These are phyloP conservation scores for Cryptus armator DNA, from an alignment of 2,888 invertebrate species.

Conservation along the genomic window DNA sequence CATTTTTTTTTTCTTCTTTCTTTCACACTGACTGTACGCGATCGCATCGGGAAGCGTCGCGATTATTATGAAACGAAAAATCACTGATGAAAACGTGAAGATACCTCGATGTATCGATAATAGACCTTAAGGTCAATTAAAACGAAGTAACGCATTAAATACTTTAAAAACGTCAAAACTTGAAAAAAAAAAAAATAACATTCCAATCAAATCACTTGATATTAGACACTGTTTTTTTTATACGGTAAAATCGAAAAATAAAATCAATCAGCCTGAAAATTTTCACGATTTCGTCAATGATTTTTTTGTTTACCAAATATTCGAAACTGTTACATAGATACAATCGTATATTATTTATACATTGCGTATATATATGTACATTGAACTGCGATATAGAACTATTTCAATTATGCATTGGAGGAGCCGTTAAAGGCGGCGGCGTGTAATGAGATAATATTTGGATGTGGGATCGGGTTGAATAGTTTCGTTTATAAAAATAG, in stretches of 20 bases:
- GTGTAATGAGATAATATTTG: neutral
- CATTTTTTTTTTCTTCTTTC: neutral
- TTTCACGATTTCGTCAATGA: neutral
- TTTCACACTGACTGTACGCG: neutral
- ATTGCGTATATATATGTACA: constrained; percentile 58
- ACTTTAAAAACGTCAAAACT: neutral
- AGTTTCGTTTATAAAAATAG: constrained; percentile 64
- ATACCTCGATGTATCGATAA: neutral
- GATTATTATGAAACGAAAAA: neutral
- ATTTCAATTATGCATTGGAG: constrained; percentile 9
- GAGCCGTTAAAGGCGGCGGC: neutral
- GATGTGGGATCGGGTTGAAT: constrained; percentile 4
- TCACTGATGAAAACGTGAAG: neutral
- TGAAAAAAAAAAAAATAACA: too few relatives aligned
- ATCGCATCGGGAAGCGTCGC: neutral
- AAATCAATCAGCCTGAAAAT: neutral
- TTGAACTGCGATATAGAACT: constrained; percentile 29
- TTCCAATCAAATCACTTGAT: too few relatives aligned
- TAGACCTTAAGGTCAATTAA: neutral
- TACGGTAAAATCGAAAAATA: too few relatives aligned
- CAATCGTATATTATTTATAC: constrained; percentile 45
- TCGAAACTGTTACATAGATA: constrained; percentile 33
- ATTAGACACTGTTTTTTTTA: too few relatives aligned
- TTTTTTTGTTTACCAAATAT: neutral
- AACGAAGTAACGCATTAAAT: neutral